Percentiles rank a stretch among this genome's conserved stretches.
These are phyloP conservation scores for Brachionus koreanus DNA, from an alignment of 1,140 invertebrate species.

Conservation along the genomic window DNA sequence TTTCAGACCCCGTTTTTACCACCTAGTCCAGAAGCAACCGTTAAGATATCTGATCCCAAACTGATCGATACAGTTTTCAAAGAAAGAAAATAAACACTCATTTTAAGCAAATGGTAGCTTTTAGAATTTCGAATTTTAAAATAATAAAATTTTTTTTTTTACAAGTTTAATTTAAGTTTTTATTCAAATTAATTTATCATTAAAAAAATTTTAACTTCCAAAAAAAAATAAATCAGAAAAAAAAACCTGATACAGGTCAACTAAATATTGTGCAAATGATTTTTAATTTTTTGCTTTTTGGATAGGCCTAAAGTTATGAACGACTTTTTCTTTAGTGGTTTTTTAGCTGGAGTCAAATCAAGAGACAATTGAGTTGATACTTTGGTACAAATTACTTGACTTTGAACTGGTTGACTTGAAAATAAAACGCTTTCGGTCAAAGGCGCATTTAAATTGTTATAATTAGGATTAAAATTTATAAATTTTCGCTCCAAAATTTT, in stretches of 20 bases:
- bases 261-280: constrained; percentile 40
- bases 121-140: constrained; percentile 4
- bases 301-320: constrained; percentile 35
- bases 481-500: constrained; percentile 17
- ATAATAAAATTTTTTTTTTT: not conserved
- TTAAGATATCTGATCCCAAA: constrained; percentile 41
- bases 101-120: not conserved
- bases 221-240: not conserved
- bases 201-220: not conserved
- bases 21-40: not conserved
- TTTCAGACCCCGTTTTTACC: constrained; percentile 48
- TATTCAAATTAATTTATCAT: not conserved
- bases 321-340: not conserved
- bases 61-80: constrained; percentile 31
- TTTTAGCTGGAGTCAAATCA: not conserved
- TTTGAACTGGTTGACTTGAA: not conserved
- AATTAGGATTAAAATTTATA: constrained; percentile 19
- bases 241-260: not conserved
- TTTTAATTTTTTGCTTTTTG: constrained; percentile 40
- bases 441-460: not conserved
- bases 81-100: constrained; percentile 23
- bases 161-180: not conserved
- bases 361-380: not conserved
- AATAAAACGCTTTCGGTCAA: not conserved
- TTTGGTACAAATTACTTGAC: not conserved